A percentile compares a stretch with the other conserved stretches of the same genome.
These are phyloP conservation scores for Limanda limanda DNA, from an alignment of 2,113 vertebrate genomes.

Conservation along the genomic window DNA sequence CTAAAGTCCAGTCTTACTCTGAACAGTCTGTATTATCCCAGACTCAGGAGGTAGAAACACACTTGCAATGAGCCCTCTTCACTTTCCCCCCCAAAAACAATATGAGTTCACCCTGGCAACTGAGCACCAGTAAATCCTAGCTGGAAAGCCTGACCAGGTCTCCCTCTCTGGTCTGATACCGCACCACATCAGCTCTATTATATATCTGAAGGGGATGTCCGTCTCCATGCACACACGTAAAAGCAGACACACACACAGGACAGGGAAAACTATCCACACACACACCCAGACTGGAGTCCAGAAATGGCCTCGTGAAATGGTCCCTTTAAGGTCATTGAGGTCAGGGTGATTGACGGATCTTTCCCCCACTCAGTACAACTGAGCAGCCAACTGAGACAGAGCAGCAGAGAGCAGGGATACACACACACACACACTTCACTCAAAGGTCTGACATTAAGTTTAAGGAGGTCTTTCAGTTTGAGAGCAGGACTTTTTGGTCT, in stretches of 20 bases:
- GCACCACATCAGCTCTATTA: conserved; percentile 40
- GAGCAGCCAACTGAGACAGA: conserved; percentile 39
- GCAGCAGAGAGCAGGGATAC: background rate
- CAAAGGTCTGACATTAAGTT: background rate
- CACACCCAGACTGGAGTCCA: conserved; percentile 41
- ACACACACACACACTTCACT: background rate
- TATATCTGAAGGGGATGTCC: conserved; percentile 68
- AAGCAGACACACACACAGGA: conserved; percentile 31
- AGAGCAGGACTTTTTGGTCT: too few relatives aligned
- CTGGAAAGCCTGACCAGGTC: conserved; percentile 31
- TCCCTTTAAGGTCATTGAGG: conserved; percentile 39
- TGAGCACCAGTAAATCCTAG: conserved; percentile 32
- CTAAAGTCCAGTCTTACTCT: conserved; percentile 1
- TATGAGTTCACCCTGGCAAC: conserved; percentile 40
- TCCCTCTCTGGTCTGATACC: conserved; percentile 31
- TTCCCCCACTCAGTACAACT: conserved; percentile 27
- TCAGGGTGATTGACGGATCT: conserved; percentile 44
- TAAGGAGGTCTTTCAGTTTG: too few relatives aligned
- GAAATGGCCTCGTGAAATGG: conserved; percentile 48
- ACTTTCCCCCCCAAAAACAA: background rate
- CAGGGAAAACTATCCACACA: conserved; percentile 32
- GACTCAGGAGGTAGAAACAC: background rate
- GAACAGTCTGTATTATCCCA: background rate
- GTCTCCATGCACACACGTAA: conserved; percentile 49
- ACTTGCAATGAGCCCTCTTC: conserved; percentile 17